Base-by-base conservation (phyloP, 2,113 vertebrate genomes). In the Sisor rabdophorus region DNA sequence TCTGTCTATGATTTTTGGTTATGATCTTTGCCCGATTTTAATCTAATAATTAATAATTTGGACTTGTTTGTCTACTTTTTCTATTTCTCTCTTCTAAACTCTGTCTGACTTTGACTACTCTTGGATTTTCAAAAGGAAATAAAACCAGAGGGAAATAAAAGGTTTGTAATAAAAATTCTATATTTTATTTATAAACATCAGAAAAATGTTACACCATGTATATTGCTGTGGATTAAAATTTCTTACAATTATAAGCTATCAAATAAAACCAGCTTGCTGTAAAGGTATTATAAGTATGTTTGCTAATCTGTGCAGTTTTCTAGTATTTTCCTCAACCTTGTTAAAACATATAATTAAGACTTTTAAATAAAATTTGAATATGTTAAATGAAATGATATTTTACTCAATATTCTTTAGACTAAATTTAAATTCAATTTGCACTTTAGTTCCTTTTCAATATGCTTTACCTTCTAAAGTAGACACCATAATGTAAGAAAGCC, bases 161-260 rank as follows among this genome's bases (percentile, higher is more conserved):
- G 69, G 71, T 75, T 53, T 64, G 55, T 22, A 69, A 78, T 79
- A 48, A 70, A 68, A 55, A 68, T 67, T 22, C 56, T 20, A 77
- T 40, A 69, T 52, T 61, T 30, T 67, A 65, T 77, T 44, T 60
- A 56, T 81, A 58, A 58, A 64, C 64, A 70, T 26, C 36, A 28
- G 12, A 24, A 47, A 67, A 74, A 63, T 36, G 60, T 61, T 67
- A 77, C 76, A 52, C 17, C 28, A 69, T 20, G 16, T 44, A 52
- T 55, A 58, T 28, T 67, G 53, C 63, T 64, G 13, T 30, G 44
- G 5, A 54, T 40, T 61, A 73, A 55, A 73, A 59, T 68, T 56
- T n/a, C 56, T 77, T n/a, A 20, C 44, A 68, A 77, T 67, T 47
- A 24, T 60, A 64, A 60, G 75, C 47, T 54, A 9, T 77, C 55